A percentile compares a stretch with the other conserved stretches of the same genome.
Evolutionary conservation across 2,888 invertebrate genomes (phyloP).

Genomic region (Mechanitis mazaeus): DNA sequence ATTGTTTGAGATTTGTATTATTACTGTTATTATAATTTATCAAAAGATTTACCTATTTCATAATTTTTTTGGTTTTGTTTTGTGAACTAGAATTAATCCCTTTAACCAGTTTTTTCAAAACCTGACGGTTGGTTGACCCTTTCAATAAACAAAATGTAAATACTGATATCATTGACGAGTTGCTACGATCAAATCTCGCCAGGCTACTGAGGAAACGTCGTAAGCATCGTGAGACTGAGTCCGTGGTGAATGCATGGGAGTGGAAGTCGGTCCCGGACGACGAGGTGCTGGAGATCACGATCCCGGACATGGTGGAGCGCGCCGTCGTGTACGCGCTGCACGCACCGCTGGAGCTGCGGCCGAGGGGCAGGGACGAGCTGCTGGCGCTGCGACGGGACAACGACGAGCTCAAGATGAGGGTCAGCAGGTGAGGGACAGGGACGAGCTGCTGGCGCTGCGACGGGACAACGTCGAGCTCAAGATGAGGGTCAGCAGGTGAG

Average conservation of each 20-base stretch:
- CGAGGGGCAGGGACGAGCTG: slow-evolving; percentile 42
- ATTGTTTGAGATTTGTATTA: too few species aligned
- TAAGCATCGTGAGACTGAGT: slow-evolving; percentile 45
- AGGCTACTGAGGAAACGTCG: slow-evolving; percentile 57
- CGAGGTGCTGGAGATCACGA: slow-evolving; percentile 56
- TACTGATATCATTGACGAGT: too few species aligned
- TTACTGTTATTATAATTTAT: too few species aligned
- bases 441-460: neutral
- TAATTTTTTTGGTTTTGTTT: too few species aligned
- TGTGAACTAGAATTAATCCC: too few species aligned
- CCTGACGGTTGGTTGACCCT: too few species aligned
- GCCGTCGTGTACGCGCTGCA: slow-evolving; percentile 61
- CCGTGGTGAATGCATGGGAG: slow-evolving; percentile 55
- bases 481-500: too few species aligned
- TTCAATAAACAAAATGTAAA: too few species aligned
- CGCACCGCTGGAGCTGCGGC: slow-evolving; percentile 53
- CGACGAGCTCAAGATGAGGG: slow-evolving; percentile 48
- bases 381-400: slow-evolving; percentile 47
- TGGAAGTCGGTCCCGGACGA: slow-evolving; percentile 55
- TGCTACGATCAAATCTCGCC: neutral
- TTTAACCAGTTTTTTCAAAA: too few species aligned
- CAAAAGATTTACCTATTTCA: too few species aligned
- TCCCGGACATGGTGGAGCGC: slow-evolving; percentile 49
- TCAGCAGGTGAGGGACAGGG: slow-evolving; percentile 44
- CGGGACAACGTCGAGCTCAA: too few species aligned